Conservation (phyloP, 2,113 vertebrate genomes). For the Nothobranchius furzeri region DNA sequence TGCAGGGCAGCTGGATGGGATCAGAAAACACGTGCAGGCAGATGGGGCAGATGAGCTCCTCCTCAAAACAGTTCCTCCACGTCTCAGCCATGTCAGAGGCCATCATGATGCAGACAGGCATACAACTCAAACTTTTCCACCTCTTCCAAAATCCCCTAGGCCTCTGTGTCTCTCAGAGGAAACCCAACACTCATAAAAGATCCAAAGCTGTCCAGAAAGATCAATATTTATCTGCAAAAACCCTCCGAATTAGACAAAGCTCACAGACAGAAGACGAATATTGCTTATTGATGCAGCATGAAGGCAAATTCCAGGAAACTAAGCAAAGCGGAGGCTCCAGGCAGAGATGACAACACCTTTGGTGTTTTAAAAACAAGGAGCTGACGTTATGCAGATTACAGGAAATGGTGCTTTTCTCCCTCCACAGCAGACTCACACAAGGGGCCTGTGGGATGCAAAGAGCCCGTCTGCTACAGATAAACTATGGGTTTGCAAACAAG, state of each 20-base stretch:
- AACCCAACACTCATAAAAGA: constrained; percentile 41
- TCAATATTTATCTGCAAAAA: constrained; percentile 27
- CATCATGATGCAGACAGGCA: constrained; percentile 67
- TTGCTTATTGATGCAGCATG: constrained; percentile 72
- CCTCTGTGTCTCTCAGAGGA: constrained; percentile 34
- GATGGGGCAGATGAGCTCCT: constrained; percentile 99
- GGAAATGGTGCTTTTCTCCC: constrained; percentile 67
- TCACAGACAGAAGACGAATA: constrained; percentile 61
- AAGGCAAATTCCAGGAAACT: constrained; percentile 66
- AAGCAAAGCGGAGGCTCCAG: constrained; percentile 48
- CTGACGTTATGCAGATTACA: constrained; percentile 70
- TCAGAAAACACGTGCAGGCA: constrained; percentile 98
- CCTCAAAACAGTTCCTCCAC: constrained; percentile 99
- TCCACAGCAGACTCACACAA: constrained; percentile 33
- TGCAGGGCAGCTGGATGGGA: constrained; percentile 98
- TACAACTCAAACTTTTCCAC: constrained; percentile 44
- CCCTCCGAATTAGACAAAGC: constrained; percentile 37
- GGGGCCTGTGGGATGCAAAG: constrained; percentile 61
- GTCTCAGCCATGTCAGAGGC: constrained; percentile 91
- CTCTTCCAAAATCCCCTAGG: constrained; percentile 30
- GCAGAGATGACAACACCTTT: constrained; percentile 62
- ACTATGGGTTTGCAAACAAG: constrained; percentile 60
- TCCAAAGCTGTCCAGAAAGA: constrained; percentile 34
- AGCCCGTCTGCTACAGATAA: constrained; percentile 57
- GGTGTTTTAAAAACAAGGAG: constrained; percentile 52